Base-by-base conservation (phyloP, 2,113 vertebrate species). In the Hemibagrus wyckioides region DNA sequence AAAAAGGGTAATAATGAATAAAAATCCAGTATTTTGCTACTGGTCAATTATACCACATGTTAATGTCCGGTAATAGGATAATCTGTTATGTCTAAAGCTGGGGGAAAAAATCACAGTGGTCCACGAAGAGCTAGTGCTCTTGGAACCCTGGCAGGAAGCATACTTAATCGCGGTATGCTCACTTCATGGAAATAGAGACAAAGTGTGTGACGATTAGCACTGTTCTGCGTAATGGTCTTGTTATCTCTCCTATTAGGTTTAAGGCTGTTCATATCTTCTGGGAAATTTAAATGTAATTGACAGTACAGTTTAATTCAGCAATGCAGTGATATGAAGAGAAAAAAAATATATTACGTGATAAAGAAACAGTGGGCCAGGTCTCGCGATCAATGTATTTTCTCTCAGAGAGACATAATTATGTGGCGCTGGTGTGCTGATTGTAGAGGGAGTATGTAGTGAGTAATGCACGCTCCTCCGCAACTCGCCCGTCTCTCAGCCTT, bases 401-500 rank as follows among this genome's bases (percentile, higher is more conserved):
- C 21, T 56, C 33, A 2, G 30, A 71, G 25, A 56, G 25, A 41
- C 39, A 30, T 75, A 39, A 30, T 54, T 39, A 61, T 79, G 30
- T 54, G 17, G n/a, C 67, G 14, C 21, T 39, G 75, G 57, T 86
- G 19, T 17, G 9, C 21, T 54, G 61, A 86, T 67, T 79, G 48
- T 54, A 39, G 28, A 65, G 56, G 7, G 41, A 19, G 28, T 48
- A 61, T 33, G 56, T 23, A 80, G 59, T 19, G 6, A 39, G 48
- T 54, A 80, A 23, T 28, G 48, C 61, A 30, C 8, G n/a, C 75
- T 80, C 1, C 41, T 44, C 13, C 77, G 4, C n/a, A 80, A 30
- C 59, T 65, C 61, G 63, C 25, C 85, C 30, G 52, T 86, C 83
- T 87, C 52, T 25, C 39, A 75, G 57, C 41, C 30, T n/a, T 36